Percentiles rank a stretch among this genome's conserved stretches.
These are phyloP conservation scores for Coelopa pilipes DNA, from an alignment of 2,888 invertebrate species.

Conservation along the genomic window DNA sequence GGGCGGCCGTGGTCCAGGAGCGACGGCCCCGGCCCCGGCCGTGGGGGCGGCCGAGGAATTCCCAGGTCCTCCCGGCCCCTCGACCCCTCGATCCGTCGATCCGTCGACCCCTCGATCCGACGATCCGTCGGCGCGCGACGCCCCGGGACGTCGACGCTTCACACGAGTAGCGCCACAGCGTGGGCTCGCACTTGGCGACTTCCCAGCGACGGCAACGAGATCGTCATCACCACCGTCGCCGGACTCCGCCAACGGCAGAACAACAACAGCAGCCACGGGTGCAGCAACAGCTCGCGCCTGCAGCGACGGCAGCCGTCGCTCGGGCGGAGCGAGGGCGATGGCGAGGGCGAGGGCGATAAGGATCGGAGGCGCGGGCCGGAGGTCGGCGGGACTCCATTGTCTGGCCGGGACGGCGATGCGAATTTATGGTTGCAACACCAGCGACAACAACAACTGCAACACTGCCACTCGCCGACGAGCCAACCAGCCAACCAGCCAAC, in stretches of 20 bases:
- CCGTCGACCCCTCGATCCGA: neutral
- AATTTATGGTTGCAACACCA: conserved; percentile 28
- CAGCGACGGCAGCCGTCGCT: conserved; percentile 3
- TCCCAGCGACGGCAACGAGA: neutral
- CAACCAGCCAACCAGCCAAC: neutral
- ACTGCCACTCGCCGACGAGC: too few relatives aligned
- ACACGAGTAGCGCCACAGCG: conserved; percentile 60
- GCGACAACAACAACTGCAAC: neutral
- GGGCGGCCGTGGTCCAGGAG: too few relatives aligned
- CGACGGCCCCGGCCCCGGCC: too few relatives aligned
- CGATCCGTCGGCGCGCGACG: neutral
- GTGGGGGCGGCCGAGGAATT: too few relatives aligned
- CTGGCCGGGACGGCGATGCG: conserved; percentile 20
- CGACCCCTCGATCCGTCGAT: too few relatives aligned
- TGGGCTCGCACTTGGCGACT: conserved; percentile 47
- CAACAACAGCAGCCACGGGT: conserved; percentile 12
- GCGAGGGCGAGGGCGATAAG: too few relatives aligned
- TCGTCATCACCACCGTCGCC: neutral
- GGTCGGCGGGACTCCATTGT: conserved; percentile 33
- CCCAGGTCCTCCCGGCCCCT: too few relatives aligned
- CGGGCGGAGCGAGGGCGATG: neutral
- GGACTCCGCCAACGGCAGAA: neutral
- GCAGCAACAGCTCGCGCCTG: conserved; percentile 16
- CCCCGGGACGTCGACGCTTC: neutral
- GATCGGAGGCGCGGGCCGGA: neutral